A percentile compares a stretch with the other conserved stretches of the same genome.
These are phyloP conservation scores for Alloscopus bannaensis DNA, from an alignment of 2,888 invertebrate genomes.

Conservation along the genomic window DNA sequence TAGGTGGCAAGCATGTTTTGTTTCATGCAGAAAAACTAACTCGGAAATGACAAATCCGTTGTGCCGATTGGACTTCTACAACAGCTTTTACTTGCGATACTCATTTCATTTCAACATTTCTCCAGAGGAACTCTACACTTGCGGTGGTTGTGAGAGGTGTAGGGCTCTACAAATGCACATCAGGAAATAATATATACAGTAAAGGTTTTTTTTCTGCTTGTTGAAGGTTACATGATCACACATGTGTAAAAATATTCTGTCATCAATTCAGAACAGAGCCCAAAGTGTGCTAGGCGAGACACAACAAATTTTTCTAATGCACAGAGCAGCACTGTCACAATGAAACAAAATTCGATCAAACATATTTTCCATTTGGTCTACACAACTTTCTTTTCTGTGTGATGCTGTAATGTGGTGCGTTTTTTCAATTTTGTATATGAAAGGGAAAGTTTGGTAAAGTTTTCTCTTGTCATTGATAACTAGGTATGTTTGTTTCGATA, in stretches of 20 bases:
- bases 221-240: too few species aligned
- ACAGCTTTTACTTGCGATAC: slow-evolving; percentile 32
- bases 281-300: too few species aligned
- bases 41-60: slow-evolving; percentile 26
- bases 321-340: slow-evolving; percentile 18
- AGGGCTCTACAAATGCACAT: too few species aligned
- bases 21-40: slow-evolving; percentile 37
- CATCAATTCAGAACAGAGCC: neutral
- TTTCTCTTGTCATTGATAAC: neutral
- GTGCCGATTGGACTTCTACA: slow-evolving; percentile 53
- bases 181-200: too few species aligned
- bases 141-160: too few species aligned
- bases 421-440: neutral
- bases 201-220: too few species aligned
- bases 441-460: neutral
- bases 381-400: slow-evolving; percentile 1
- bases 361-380: neutral
- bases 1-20: slow-evolving; percentile 22
- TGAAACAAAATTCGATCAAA: slow-evolving; percentile 23
- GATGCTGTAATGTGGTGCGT: too few species aligned
- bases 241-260: too few species aligned
- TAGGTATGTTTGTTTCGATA: too few species aligned
- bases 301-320: too few species aligned
- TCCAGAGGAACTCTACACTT: too few species aligned
- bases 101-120: too few species aligned